These are phyloP conservation scores for Diphyllodes magnificus DNA, from an alignment of 2,113 vertebrate genomes.

Conservation along the genomic window DNA sequence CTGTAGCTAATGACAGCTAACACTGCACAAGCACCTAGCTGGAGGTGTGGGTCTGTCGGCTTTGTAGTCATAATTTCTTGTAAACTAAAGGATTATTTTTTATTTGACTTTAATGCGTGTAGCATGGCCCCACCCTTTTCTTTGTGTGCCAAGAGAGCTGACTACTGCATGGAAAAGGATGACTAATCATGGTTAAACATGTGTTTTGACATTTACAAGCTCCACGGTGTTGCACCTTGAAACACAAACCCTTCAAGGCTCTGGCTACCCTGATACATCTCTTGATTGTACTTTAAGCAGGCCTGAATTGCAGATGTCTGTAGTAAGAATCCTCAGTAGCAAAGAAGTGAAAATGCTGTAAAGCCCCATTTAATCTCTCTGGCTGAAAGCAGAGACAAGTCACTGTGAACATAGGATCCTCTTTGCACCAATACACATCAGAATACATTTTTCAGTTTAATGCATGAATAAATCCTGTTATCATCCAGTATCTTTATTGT, in stretches of 20 bases:
- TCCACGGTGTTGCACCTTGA: neutral
- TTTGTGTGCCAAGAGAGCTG: neutral
- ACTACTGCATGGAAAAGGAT: neutral
- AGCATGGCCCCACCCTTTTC: neutral
- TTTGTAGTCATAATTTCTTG: neutral
- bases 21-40: neutral
- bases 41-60: neutral
- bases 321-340: neutral
- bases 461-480: neutral
- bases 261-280: neutral
- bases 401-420: neutral
- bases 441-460: neutral
- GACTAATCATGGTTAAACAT: neutral
- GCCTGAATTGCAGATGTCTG: neutral
- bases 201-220: slow-evolving; percentile 12
- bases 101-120: neutral
- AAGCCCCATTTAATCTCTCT: neutral
- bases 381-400: neutral
- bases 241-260: neutral
- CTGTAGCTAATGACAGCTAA: neutral
- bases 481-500: neutral
- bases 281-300: neutral
- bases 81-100: neutral
- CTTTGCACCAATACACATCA: neutral
- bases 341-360: neutral